Percentiles rank a stretch among this genome's conserved stretches.
These are phyloP conservation scores for Callocephalon fimbriatum DNA, from an alignment of 2,113 vertebrate genomes.

Conservation along the genomic window DNA sequence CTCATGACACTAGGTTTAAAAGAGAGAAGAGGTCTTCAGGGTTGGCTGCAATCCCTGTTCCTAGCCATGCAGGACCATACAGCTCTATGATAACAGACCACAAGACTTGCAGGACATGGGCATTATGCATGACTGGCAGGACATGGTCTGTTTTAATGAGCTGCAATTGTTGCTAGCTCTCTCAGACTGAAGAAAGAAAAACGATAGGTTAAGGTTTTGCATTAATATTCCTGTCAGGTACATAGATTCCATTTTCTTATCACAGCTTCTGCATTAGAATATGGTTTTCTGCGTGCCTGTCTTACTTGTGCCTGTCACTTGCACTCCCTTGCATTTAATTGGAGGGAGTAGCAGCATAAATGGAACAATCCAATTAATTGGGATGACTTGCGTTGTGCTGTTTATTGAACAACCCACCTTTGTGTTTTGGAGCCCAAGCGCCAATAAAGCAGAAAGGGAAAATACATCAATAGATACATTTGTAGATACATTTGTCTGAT, in stretches of 20 bases:
- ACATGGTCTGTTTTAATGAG: background rate
- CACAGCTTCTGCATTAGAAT: constrained; percentile 28
- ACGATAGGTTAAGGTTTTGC: constrained; percentile 49
- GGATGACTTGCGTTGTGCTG: background rate
- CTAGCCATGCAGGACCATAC: background rate
- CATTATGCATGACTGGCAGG: too few relatives aligned
- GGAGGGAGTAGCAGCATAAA: constrained; percentile 15
- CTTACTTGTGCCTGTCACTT: background rate
- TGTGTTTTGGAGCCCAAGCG: background rate
- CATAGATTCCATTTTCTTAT: constrained; percentile 19
- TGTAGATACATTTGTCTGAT: constrained; percentile 14
- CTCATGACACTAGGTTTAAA: background rate
- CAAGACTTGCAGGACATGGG: background rate
- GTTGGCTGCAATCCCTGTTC: background rate
- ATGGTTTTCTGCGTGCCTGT: background rate
- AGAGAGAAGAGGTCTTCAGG: background rate
- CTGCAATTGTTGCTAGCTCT: background rate
- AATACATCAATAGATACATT: background rate
- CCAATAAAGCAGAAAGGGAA: background rate
- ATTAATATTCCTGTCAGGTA: constrained; percentile 50
- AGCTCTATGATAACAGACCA: background rate
- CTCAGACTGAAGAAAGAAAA: background rate
- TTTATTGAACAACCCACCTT: constrained; percentile 45
- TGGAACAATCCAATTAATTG: constrained; percentile 40
- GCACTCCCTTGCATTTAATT: background rate